Evolutionary conservation across 2,113 vertebrate species (phyloP), one percentile per base, ranked within the genome.

Genomic region (Himantopus leucocephalus): DNA sequence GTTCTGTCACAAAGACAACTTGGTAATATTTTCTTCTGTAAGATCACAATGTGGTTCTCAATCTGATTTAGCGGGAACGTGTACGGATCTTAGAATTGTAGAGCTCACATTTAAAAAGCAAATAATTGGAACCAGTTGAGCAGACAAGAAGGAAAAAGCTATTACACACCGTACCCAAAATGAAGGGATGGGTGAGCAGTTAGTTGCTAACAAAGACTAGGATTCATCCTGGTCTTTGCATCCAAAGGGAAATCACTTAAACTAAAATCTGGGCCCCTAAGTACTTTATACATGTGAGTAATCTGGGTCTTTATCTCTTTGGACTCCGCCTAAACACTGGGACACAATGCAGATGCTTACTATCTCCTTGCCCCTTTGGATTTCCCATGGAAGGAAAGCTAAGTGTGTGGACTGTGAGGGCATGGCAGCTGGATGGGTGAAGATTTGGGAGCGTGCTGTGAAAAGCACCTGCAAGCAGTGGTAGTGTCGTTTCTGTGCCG

Each of bases 1-100:
- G 95, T 98, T 98, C 97, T 98, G 98, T 98, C 98, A 97, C 85
- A 92, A 98, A 98, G 97, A 98, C 97, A 98, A 98, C 95, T 98
- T 97, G 98, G 97, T 98, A 97, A 97, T 95, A 91, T 98, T 97
- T 97, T 97, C 91, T 96, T 88, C 97, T 96, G 88, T 96, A 97
- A 95, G 45, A 95, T 97, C 96, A 84, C 91, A 97, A 95, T 97
- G 95, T 97, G 97, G 93, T 97, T 96, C 96, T 98, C 84, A 91
- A n/a, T 97, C 93, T 97, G 94, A 98, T 97, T 96, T 97, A 97
- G 83, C 34, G 64, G 94, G 94, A 97, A 91, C 91, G 94, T 73
- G 76, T 80, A 50, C 30, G 83, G 75, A 67, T 96, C n/a, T 85
- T 92, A 87, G 88, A n/a, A 60, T 67, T 95, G 94, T 78, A 87